Percentiles rank a stretch among this genome's conserved stretches.
Conservation (phyloP, 2,888 invertebrate species). For the Epsilonema sp. region DNA sequence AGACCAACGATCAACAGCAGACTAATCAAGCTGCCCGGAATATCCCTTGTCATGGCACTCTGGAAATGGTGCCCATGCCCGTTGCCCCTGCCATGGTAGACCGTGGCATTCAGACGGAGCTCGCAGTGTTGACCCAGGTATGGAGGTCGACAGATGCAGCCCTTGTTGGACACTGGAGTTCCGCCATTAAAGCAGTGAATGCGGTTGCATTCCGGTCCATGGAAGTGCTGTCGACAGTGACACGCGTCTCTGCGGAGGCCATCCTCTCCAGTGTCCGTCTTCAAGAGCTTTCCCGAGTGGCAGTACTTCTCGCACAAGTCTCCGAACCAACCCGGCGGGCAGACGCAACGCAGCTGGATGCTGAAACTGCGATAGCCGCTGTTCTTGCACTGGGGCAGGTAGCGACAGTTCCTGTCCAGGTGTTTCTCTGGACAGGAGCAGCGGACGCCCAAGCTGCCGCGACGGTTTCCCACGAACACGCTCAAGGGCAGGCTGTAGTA, state of each 20-base stretch:
- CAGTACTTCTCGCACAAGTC: constrained; percentile 5
- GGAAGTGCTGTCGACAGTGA: background rate
- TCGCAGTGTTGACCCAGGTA: background rate
- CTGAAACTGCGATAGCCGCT: constrained; percentile 5
- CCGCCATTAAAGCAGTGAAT: constrained; percentile 4
- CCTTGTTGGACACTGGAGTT: background rate
- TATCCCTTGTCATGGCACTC: too few relatives aligned
- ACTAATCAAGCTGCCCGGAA: too few relatives aligned
- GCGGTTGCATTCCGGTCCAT: constrained; percentile 1
- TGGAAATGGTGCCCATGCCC: too few relatives aligned
- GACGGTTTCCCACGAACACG: too few relatives aligned
- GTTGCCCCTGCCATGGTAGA: too few relatives aligned
- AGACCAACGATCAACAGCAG: too few relatives aligned
- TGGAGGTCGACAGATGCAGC: constrained; percentile 1
- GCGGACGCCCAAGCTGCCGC: background rate
- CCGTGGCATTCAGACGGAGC: background rate
- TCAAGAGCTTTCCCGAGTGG: background rate
- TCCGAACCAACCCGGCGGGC: constrained; percentile 1
- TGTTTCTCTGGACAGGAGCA: constrained; percentile 2
- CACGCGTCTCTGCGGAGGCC: too few relatives aligned
- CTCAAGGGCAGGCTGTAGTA: constrained; percentile 5
- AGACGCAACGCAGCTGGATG: constrained; percentile 4
- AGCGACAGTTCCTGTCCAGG: constrained; percentile 4
- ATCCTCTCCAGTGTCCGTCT: too few relatives aligned
- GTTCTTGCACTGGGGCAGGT: constrained; percentile 1